phyloP scores from a whole-genome alignment of 2,888 invertebrate species.

The Agonopterix alstromeriana region DNA sequence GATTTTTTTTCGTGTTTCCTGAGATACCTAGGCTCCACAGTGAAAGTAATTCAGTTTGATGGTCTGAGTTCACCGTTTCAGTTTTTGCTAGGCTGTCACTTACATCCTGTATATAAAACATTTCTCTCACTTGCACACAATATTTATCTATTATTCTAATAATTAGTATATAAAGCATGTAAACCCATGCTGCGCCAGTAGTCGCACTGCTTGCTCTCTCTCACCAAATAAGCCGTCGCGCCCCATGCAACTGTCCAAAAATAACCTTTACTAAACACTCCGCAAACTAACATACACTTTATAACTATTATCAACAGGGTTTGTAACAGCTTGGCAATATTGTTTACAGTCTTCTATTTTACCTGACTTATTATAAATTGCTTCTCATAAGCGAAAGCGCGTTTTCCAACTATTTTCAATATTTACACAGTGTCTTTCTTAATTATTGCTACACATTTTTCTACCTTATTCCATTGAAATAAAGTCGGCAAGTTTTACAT shows the following conservation, averaged over 20 bases:
- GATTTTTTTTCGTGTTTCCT: too few species aligned
- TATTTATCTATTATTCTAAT: too few species aligned
- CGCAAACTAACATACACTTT: neutral
- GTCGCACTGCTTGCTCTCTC: constrained; percentile 26
- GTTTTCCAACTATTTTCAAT: constrained; percentile 25
- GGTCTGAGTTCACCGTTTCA: too few species aligned
- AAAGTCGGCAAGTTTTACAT: too few species aligned
- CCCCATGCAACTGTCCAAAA: constrained; percentile 60
- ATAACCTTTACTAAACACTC: constrained; percentile 23
- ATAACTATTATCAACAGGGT: neutral
- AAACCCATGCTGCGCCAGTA: constrained; percentile 24
- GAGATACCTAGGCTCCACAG: too few species aligned
- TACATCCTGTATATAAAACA: too few species aligned
- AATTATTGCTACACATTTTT: too few species aligned
- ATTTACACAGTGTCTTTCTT: too few species aligned
- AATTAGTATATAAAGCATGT: neutral
- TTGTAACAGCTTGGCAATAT: neutral
- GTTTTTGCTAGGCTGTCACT: too few species aligned
- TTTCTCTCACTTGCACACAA: too few species aligned
- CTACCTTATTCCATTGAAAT: too few species aligned
- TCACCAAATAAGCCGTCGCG: constrained; percentile 62
- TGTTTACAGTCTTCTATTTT: constrained; percentile 25
- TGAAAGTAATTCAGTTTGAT: too few species aligned
- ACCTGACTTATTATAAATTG: constrained; percentile 49
- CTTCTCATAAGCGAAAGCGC: constrained; percentile 24